Evolutionary conservation across 2,797 vertebrate species (phyloP), one percentile per base, ranked within the genome.

Genomic region (Huso huso): DNA sequence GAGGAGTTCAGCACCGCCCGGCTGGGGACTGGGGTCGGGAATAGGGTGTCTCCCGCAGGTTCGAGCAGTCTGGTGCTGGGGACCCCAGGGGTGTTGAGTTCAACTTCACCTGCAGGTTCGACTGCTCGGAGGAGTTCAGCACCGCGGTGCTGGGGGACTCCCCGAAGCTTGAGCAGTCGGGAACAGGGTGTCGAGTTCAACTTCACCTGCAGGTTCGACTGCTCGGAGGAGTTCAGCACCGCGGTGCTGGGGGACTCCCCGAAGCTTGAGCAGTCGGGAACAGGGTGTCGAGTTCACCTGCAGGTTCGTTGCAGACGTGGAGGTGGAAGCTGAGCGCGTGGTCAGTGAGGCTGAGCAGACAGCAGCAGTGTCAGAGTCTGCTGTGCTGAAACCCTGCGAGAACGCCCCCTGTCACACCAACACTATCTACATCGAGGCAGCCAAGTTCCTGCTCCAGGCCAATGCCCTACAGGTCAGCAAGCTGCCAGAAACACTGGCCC

Each of bases 391-490:
- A 57, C 57, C 70, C 10, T 68, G 49, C 58, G 50, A 68, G 12
- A 51, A 66, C 67, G 61, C 72, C 12, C 48, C 49, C 48, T 68
- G 66, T 66, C 49, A 64, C 68, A 73, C 76, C 72, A 60, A 72
- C 70, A 86, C 82, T 7, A 92, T 97, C 81, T 98, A 89, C 84
- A 93, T 89, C 82, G 85, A 94, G 77, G 79, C 94, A 0, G 86
- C 85, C 62, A 81, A 79, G 64, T 98, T 99, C 80, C 82, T 98
- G 74, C 84, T 94, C 82, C 81, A 91, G 68, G 88, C 85, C 80
- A 83, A 85, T 63, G 94, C 93, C 61, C 63, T 93, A 51, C 87
- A 92, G 94, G 96, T 99, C 73, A 80, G 80, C 11, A 49, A 12
- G n/a, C 52, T 63, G 0, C 2, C 58, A 18, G 15, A 18, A 18